Conservation (phyloP, 2,113 vertebrate species). For the Psittacara wagleri region DNA sequence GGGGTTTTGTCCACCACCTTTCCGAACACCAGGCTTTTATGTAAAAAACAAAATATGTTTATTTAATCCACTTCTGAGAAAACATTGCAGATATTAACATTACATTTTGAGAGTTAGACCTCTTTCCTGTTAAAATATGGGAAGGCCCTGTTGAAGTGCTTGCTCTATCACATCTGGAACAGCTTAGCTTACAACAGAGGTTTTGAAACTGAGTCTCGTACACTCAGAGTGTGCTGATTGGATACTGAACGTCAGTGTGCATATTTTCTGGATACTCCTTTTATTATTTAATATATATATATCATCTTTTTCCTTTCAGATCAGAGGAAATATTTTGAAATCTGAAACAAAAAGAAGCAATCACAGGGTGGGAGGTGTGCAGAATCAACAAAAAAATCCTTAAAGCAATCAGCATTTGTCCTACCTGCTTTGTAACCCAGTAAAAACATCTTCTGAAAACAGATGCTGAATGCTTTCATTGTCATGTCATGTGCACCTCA, state of each 20-base stretch:
- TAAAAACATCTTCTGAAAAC: conserved; percentile 22
- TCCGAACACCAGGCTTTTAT: background rate
- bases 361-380: accelerated
- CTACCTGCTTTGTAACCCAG: background rate
- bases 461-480: background rate
- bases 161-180: background rate
- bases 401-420: background rate
- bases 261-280: background rate
- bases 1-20: background rate
- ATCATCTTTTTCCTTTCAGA: background rate
- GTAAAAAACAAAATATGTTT: background rate
- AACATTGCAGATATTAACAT: background rate
- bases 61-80: background rate
- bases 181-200: background rate
- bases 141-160: background rate
- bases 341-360: background rate
- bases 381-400: background rate
- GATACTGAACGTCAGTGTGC: background rate
- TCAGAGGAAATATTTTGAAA: background rate
- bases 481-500: background rate
- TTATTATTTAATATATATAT: background rate
- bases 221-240: background rate
- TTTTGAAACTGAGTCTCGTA: background rate
- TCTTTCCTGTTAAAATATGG: background rate
- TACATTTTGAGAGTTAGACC: background rate